Conservation (phyloP, 2,113 vertebrate species). For the Percopsis transmontana region DNA sequence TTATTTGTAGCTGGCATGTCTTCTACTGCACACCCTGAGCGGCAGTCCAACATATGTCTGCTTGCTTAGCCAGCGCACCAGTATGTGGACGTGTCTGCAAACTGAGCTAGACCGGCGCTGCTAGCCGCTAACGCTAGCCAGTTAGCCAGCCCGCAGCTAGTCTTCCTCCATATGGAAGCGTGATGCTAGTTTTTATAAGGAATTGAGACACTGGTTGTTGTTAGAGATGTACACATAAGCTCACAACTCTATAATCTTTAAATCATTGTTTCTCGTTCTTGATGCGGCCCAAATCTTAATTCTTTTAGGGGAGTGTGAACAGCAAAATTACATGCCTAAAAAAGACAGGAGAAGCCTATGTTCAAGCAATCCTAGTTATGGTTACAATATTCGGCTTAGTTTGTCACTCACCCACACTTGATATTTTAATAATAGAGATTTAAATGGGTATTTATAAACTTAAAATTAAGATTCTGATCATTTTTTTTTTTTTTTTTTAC, state of each 20-base stretch:
- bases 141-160: slow-evolving; percentile 36
- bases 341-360: too few species aligned
- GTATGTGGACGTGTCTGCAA: slow-evolving; percentile 59
- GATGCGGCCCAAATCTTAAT: too few species aligned
- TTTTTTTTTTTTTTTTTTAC: background rate
- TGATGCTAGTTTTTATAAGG: slow-evolving; percentile 25
- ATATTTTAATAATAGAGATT: background rate
- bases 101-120: background rate
- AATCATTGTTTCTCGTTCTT: too few species aligned
- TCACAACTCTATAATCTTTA: too few species aligned
- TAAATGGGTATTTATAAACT: background rate
- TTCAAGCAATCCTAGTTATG: too few species aligned
- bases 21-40: slow-evolving; percentile 12
- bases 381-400: too few species aligned
- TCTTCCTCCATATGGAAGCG: background rate
- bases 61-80: background rate
- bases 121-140: slow-evolving; percentile 22
- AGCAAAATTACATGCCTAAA: too few species aligned
- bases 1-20: slow-evolving; percentile 42
- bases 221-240: too few species aligned
- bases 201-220: background rate
- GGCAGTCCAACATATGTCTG: slow-evolving; percentile 43
- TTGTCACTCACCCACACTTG: too few species aligned
- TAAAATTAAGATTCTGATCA: background rate
- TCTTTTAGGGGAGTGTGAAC: too few species aligned